A percentile compares a stretch with the other conserved stretches of the same genome.
phyloP scores from a whole-genome alignment of 2,113 vertebrate genomes.

The Sinosuthora webbiana region DNA sequence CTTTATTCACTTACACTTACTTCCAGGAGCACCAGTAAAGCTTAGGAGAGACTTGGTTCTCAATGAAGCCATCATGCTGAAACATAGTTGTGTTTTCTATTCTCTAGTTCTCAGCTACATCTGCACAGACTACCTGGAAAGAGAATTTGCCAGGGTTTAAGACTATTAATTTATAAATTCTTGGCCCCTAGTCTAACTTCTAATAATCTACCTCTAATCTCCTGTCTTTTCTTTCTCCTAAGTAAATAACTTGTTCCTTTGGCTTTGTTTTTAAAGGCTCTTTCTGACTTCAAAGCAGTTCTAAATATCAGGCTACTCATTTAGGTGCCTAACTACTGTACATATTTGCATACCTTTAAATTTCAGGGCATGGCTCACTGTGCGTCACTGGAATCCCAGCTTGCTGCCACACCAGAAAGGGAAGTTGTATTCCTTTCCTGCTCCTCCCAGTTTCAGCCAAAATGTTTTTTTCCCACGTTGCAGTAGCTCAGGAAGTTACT shows the following conservation, averaged over 20 bases:
- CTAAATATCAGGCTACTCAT: not conserved
- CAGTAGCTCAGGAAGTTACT: not conserved
- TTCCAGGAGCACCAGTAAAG: not conserved
- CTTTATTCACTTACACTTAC: not conserved
- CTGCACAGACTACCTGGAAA: not conserved
- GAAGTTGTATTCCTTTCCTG: not conserved
- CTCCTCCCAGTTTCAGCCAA: constrained; percentile 6
- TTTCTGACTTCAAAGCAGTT: constrained; percentile 31
- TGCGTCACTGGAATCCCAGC: not conserved
- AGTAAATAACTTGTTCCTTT: not conserved
- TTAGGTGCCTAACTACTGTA: not conserved
- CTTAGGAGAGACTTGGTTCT: not conserved
- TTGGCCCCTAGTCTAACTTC: not conserved
- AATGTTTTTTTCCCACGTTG: not conserved
- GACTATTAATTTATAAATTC: not conserved
- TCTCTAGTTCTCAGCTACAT: not conserved
- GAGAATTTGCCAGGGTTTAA: not conserved
- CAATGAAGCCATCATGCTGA: not conserved
- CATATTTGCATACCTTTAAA: constrained; percentile 17
- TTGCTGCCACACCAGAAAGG: not conserved
- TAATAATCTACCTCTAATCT: not conserved
- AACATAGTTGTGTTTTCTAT: not conserved
- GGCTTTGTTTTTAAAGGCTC: not conserved
- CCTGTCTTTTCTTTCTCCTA: not conserved
- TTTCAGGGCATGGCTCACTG: not conserved